Conservation (phyloP, 2,888 invertebrate genomes). For the Sesia apiformis region DNA sequence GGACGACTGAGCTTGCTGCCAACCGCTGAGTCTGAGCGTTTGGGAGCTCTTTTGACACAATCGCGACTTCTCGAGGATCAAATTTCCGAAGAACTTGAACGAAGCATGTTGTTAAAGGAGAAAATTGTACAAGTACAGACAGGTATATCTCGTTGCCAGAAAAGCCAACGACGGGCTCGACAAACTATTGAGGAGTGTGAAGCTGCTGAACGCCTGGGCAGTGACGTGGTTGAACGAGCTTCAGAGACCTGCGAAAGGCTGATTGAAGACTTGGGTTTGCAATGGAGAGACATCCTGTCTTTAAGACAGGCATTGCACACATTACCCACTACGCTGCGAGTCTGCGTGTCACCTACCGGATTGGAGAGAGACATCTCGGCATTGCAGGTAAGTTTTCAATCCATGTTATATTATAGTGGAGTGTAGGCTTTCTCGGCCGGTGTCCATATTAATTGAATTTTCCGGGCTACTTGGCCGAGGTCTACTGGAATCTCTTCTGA, state of each 20-base stretch:
- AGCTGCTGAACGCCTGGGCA: constrained; percentile 80
- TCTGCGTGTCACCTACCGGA: constrained; percentile 84
- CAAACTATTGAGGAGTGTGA: constrained; percentile 83
- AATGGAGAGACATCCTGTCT: constrained; percentile 87
- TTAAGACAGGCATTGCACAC: constrained; percentile 85
- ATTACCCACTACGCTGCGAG: constrained; percentile 81
- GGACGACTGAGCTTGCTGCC: constrained; percentile 83
- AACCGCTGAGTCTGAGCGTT: constrained; percentile 83
- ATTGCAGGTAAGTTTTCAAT: constrained; percentile 39
- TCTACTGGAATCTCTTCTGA: neutral
- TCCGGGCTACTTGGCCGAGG: too few relatives aligned
- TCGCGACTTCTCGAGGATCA: constrained; percentile 82
- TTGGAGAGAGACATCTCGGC: constrained; percentile 85
- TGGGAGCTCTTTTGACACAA: constrained; percentile 80
- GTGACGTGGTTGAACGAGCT: constrained; percentile 85
- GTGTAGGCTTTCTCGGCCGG: too few relatives aligned
- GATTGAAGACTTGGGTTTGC: constrained; percentile 78
- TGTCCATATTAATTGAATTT: too few relatives aligned
- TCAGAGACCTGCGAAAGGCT: constrained; percentile 82
- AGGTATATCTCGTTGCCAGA: constrained; percentile 80
- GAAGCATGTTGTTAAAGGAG: constrained; percentile 82
- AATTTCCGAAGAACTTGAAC: constrained; percentile 85
- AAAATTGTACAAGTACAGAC: constrained; percentile 82
- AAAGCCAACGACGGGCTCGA: constrained; percentile 78
- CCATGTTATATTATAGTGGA: neutral